Percentiles rank a stretch among this genome's conserved stretches.
Evolutionary conservation across 2,797 vertebrate genomes (phyloP).

Genomic region (Limnodromus scolopaceus): DNA sequence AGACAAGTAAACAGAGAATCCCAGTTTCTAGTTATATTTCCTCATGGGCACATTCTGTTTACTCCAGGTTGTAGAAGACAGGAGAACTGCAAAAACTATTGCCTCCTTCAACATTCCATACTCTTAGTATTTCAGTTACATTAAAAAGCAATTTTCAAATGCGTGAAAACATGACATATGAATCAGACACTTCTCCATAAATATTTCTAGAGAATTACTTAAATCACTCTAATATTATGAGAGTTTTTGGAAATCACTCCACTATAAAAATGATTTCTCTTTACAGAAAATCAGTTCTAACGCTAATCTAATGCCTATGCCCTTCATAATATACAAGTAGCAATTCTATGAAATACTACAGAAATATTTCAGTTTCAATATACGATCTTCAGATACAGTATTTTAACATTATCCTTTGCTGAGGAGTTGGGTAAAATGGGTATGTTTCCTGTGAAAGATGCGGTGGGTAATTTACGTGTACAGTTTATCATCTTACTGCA

Average conservation of each 20-base stretch:
- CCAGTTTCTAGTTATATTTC: neutral
- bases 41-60: neutral
- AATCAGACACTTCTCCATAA: neutral
- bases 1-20: neutral
- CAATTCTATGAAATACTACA: neutral
- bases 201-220: neutral
- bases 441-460: neutral
- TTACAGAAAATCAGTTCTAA: neutral
- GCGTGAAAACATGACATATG: neutral
- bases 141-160: neutral
- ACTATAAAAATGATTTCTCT: slow-evolving; percentile 1
- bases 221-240: neutral
- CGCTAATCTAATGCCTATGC: neutral
- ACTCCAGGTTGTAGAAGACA: neutral
- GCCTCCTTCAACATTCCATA: neutral
- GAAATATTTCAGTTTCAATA: neutral
- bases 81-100: neutral
- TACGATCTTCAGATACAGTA: neutral
- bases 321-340: neutral
- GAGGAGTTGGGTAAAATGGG: neutral
- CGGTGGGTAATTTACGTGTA: accelerated
- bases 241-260: neutral
- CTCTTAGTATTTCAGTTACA: neutral
- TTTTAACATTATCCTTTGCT: neutral
- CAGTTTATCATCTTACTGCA: neutral